phyloP scores from a whole-genome alignment of 2,797 vertebrate genomes.

The Salmo trutta region DNA sequence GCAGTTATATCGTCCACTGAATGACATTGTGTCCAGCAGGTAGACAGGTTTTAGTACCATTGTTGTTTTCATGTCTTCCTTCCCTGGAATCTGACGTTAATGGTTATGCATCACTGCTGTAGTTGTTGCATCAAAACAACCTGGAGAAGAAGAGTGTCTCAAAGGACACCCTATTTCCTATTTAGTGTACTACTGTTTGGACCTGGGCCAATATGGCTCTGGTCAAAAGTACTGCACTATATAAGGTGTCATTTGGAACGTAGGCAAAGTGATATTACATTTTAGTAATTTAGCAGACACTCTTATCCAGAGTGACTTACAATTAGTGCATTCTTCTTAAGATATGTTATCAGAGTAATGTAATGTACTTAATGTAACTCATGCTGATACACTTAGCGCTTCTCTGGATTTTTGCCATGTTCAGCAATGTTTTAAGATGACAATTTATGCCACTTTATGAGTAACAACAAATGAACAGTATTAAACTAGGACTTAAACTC shows the following conservation, averaged over 20 bases:
- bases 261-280: too few relatives aligned
- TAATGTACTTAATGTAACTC: neutral
- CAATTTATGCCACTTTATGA: neutral
- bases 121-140: neutral
- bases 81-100: neutral
- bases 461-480: slow-evolving; percentile 29
- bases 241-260: neutral
- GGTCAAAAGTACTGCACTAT: neutral
- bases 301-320: too few relatives aligned
- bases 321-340: too few relatives aligned
- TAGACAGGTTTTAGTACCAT: neutral
- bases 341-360: too few relatives aligned
- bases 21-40: neutral
- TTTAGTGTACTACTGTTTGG: neutral
- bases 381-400: neutral
- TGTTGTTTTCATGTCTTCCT: neutral
- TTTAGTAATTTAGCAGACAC: too few relatives aligned
- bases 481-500: slow-evolving; percentile 9
- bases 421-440: slow-evolving; percentile 10
- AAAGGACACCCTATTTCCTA: neutral
- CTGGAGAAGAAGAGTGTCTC: too few relatives aligned
- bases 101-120: neutral
- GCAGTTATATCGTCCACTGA: slow-evolving; percentile 5
- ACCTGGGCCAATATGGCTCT: neutral
- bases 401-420: slow-evolving; percentile 21